Evolutionary conservation across 2,113 vertebrate genomes (phyloP), one percentile per base, ranked within the genome.

Genomic region (Ophiodon elongatus): DNA sequence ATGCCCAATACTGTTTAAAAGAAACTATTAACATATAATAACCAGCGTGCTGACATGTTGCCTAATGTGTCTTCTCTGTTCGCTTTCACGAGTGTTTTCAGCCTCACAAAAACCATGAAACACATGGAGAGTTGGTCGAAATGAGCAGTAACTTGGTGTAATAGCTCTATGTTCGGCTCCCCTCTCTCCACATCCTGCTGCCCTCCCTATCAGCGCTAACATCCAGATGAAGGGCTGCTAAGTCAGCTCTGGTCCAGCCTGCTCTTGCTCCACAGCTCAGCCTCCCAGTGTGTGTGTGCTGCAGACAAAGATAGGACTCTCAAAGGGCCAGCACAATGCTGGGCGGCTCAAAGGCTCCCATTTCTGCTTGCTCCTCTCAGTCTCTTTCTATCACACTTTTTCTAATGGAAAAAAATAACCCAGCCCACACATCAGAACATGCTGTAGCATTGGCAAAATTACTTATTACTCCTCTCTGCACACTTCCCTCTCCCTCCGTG

Each of bases 221-320:
- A 59, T 76, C 76, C 70, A 85, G 77, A 88, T 90, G 85, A 91
- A 73, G 67, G 80, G 75, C 63, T 77, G 67, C 84, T 76, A 77
- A 90, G 86, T 87, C 79, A 85, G 82, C 79, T 88, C 39, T 73
- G 80, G 88, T 86, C 85, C 84, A 78, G 85, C 57, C 59, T 73
- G 69, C 75, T 74, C 73, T 60, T 88, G 82, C 78, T 74, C 83
- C 70, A 68, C 66, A 62, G 76, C 86, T 88, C 87, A 90, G 83
- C 70, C 74, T 91, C 75, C 67, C 78, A 41, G 66, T 66, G 76
- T 87, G 85, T 88, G 76, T 83, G 76, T 89, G 79, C 89, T 91
- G 90, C 83, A 73, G 88, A 89, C 87, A 88, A 85, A 92, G 92
- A 92, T 92, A 93, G 74, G 84, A 90, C 79, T 92, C 89, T 92